These are phyloP conservation scores for Arenaria interpres DNA, from an alignment of 2,113 vertebrate genomes.

Conservation along the genomic window DNA sequence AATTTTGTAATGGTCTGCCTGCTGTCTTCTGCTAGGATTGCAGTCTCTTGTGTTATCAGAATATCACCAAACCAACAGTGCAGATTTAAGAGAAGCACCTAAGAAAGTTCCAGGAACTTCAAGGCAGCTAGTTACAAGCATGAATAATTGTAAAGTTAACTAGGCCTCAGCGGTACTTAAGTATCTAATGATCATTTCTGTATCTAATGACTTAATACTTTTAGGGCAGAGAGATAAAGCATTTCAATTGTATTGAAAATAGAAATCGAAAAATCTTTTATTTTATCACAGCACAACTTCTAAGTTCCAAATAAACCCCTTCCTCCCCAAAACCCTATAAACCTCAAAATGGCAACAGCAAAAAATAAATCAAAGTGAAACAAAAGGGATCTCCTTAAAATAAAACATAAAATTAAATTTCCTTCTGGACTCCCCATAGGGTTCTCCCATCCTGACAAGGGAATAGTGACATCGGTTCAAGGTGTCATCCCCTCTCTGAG, in stretches of 20 bases:
- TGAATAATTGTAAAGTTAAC: background rate
- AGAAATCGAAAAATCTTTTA: background rate
- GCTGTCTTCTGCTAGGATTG: background rate
- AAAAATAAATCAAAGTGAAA: background rate
- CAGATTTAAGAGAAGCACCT: background rate
- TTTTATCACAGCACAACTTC: background rate
- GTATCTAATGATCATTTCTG: background rate
- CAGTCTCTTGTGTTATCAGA: background rate
- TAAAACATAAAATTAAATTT: background rate
- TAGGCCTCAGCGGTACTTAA: background rate
- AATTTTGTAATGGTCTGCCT: background rate
- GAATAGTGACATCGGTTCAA: slow-evolving; percentile 13
- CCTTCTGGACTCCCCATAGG: background rate
- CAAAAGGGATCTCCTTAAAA: background rate
- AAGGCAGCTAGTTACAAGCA: background rate
- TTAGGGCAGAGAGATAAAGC: background rate
- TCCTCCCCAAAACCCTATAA: background rate
- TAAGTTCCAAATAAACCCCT: background rate
- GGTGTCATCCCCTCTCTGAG: slow-evolving; percentile 44
- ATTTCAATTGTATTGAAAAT: background rate
- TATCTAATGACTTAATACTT: background rate
- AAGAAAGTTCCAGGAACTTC: background rate
- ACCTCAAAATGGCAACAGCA: background rate
- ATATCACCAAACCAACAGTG: background rate
- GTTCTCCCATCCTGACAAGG: background rate